Conservation (phyloP, 2,113 vertebrate genomes). For the Gnathonemus echidnorhynchus region DNA sequence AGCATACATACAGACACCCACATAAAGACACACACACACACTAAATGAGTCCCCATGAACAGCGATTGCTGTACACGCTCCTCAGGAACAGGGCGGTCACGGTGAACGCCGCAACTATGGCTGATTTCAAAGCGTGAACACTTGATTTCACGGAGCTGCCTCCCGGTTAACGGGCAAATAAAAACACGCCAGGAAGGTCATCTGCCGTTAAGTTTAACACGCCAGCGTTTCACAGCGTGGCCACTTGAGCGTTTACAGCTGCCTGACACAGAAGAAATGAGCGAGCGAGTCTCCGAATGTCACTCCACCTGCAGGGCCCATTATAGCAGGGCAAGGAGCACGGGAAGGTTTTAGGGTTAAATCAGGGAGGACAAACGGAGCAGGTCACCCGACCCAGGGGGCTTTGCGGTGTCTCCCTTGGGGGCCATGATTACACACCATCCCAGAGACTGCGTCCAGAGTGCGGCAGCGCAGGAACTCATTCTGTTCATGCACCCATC, state of each 20-base stretch:
- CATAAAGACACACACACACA: neutral
- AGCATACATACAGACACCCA: neutral
- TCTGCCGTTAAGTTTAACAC: neutral
- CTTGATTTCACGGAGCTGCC: conserved; percentile 8
- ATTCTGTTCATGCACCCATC: neutral
- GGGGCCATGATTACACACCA: neutral
- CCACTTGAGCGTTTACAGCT: neutral
- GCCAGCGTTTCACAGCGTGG: neutral
- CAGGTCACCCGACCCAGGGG: neutral
- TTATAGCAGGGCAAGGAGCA: neutral
- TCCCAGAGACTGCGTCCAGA: neutral
- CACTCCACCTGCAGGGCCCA: neutral
- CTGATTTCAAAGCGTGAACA: conserved; percentile 13
- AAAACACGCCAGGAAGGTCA: conserved; percentile 19
- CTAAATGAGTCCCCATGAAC: neutral
- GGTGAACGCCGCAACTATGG: neutral
- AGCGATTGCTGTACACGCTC: neutral
- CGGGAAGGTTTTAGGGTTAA: neutral
- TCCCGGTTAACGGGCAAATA: neutral
- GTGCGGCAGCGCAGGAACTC: neutral
- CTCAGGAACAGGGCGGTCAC: too few species aligned
- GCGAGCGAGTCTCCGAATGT: neutral
- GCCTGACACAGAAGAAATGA: neutral
- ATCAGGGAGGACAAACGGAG: neutral
- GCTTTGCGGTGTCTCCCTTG: neutral